These are phyloP conservation scores for Augochlora pura DNA, from an alignment of 1,140 invertebrate species.

Conservation along the genomic window DNA sequence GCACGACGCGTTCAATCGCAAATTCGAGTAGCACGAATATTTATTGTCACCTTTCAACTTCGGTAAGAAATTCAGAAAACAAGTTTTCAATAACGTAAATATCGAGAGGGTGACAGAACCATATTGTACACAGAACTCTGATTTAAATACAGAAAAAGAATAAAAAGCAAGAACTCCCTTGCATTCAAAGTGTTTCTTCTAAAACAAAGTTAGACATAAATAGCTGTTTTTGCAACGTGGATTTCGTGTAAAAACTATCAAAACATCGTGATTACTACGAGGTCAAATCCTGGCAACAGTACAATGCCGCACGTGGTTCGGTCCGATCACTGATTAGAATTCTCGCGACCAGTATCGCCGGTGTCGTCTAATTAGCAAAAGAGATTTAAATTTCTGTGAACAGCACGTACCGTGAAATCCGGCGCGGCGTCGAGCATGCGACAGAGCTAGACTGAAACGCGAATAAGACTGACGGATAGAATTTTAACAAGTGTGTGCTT, in stretches of 20 bases:
- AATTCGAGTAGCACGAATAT: too few species aligned
- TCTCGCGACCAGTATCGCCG: neutral
- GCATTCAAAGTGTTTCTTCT: too few species aligned
- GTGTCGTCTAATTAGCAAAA: too few species aligned
- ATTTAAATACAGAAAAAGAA: too few species aligned
- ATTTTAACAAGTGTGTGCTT: constrained; percentile 22
- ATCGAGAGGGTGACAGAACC: too few species aligned
- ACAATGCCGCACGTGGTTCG: neutral
- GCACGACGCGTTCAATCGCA: too few species aligned
- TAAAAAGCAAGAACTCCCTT: too few species aligned
- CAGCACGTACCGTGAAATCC: constrained; percentile 8
- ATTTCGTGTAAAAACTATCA: neutral
- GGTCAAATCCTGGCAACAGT: neutral
- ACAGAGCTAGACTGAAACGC: constrained; percentile 30
- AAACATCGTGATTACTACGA: neutral
- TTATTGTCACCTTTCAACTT: too few species aligned
- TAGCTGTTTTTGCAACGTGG: neutral
- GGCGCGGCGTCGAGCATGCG: neutral
- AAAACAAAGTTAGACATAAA: too few species aligned
- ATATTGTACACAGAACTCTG: too few species aligned
- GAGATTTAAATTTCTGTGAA: neutral
- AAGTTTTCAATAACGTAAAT: too few species aligned
- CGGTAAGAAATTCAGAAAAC: too few species aligned
- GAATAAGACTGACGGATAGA: constrained; percentile 26
- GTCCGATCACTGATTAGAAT: neutral